Conservation (phyloP, 1,140 invertebrate genomes). For the Babylonia areolata region DNA sequence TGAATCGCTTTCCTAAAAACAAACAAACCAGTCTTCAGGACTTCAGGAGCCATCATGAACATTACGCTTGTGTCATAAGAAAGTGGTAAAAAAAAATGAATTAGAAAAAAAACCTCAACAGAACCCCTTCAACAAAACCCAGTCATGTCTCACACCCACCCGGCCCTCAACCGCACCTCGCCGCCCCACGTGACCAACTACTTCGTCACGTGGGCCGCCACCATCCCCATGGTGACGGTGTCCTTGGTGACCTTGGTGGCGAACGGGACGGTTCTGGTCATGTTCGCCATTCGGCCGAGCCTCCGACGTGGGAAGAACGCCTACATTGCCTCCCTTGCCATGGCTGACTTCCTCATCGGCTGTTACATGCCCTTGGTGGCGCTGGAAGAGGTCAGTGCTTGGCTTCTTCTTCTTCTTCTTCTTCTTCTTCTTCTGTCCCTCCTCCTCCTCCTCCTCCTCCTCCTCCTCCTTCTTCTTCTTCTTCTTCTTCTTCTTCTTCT, state of each 20-base stretch:
- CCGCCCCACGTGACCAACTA: constrained; percentile 27
- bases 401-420: not conserved
- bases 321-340: constrained; percentile 64
- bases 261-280: constrained; percentile 60
- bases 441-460: too few species aligned
- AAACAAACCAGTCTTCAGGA: too few species aligned
- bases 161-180: not conserved
- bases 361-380: constrained; percentile 60
- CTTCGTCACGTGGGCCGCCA: constrained; percentile 50
- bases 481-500: too few species aligned
- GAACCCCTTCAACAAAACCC: not conserved
- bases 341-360: constrained; percentile 64
- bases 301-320: constrained; percentile 61
- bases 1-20: too few species aligned
- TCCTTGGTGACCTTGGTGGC: constrained; percentile 55
- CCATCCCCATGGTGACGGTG: constrained; percentile 58
- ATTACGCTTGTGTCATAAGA: too few species aligned
- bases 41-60: too few species aligned
- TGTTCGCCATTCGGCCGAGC: constrained; percentile 54
- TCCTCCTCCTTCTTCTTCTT: too few species aligned
- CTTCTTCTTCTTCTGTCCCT: too few species aligned
- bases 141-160: not conserved
- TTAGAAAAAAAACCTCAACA: not conserved
- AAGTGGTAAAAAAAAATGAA: not conserved
- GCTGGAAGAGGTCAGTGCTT: constrained; percentile 47